Evolutionary conservation across 2,797 vertebrate species (phyloP).

Genomic region (Sebastes steindachneri): DNA sequence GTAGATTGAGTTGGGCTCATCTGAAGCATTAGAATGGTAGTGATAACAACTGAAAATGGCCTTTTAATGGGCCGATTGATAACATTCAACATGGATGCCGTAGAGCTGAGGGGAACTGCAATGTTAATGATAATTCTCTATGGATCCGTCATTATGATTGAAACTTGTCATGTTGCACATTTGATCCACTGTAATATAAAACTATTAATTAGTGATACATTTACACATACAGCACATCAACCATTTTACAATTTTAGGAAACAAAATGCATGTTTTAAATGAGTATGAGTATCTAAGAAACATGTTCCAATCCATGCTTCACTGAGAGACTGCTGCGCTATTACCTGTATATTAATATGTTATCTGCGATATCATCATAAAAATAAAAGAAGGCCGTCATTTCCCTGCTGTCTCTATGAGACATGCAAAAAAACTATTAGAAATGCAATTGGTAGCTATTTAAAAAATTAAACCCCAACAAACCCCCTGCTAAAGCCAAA

Average conservation of each 20-base stretch:
- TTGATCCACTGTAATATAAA: neutral
- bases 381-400: neutral
- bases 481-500: constrained; percentile 48
- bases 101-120: neutral
- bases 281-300: neutral
- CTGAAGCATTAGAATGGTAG: neutral
- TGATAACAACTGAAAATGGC: neutral
- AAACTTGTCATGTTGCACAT: neutral
- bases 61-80: neutral
- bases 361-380: neutral
- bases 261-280: neutral
- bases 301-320: neutral
- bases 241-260: neutral
- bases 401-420: neutral
- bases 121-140: neutral
- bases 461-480: constrained; percentile 53
- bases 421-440: constrained; percentile 42
- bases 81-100: neutral
- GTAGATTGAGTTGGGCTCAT: neutral
- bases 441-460: constrained; percentile 49
- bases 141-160: neutral
- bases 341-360: neutral
- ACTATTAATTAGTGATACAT: neutral
- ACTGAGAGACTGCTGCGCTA: neutral
- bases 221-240: neutral